These are phyloP conservation scores for Lerista edwardsae DNA, from an alignment of 2,797 vertebrate species.

Conservation along the genomic window DNA sequence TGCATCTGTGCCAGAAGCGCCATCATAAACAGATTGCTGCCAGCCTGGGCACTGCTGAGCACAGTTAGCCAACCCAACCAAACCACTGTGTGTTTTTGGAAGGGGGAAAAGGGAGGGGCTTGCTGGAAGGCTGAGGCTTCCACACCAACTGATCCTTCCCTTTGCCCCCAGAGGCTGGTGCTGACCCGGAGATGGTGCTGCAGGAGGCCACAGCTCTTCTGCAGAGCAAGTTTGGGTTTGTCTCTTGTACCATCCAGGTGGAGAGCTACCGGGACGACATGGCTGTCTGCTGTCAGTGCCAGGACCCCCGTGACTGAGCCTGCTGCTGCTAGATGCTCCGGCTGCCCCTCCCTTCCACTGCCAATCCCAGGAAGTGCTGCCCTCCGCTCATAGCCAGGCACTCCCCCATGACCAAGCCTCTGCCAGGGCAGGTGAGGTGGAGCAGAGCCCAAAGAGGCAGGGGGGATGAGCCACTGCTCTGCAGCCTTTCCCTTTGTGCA, in stretches of 20 bases:
- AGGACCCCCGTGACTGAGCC: slow-evolving; percentile 84
- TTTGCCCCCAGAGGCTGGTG: slow-evolving; percentile 77
- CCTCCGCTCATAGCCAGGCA: background rate
- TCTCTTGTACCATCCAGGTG: slow-evolving; percentile 90
- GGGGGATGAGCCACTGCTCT: accelerated
- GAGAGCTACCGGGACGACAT: slow-evolving; percentile 87
- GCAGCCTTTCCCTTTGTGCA: accelerated
- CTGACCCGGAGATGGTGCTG: slow-evolving; percentile 84
- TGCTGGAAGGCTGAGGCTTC: accelerated
- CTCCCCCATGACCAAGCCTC: background rate
- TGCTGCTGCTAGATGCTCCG: background rate
- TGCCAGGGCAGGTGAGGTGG: background rate
- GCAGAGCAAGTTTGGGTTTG: slow-evolving; percentile 88
- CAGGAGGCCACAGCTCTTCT: slow-evolving; percentile 86
- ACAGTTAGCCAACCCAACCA: too few species aligned
- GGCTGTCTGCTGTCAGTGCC: slow-evolving; percentile 85
- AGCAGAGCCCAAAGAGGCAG: background rate
- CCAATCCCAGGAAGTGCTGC: background rate
- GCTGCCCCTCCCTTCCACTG: slow-evolving; percentile 3
- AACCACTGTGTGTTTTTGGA: too few species aligned
- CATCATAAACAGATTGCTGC: too few species aligned
- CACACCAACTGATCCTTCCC: background rate
- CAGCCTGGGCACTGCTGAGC: too few species aligned
- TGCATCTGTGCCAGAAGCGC: too few species aligned
- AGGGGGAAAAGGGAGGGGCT: too few species aligned